Percentiles rank a stretch among this genome's conserved stretches.
Conservation (phyloP, 2,113 vertebrate genomes). For the Oophaga pumilio region DNA sequence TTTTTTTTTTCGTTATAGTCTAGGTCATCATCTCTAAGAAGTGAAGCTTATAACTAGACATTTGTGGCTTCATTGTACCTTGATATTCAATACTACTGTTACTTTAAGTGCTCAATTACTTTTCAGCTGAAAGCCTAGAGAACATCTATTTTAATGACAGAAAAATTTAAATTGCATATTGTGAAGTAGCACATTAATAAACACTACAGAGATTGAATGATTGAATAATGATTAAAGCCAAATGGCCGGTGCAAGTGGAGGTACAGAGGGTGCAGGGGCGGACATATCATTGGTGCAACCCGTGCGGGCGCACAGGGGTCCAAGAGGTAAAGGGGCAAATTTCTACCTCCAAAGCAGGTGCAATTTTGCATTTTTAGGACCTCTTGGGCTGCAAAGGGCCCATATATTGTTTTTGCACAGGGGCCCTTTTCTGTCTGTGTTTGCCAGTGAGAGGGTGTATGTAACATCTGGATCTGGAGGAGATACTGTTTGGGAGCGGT, state of each 20-base stretch:
- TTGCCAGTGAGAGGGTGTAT: too few species aligned
- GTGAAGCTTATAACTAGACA: neutral
- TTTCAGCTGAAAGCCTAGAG: slow-evolving; percentile 22
- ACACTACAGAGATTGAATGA: slow-evolving; percentile 17
- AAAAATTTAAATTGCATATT: slow-evolving; percentile 31
- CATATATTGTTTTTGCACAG: too few species aligned
- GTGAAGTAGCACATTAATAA: slow-evolving; percentile 19
- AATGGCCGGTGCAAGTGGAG: slow-evolving; percentile 10
- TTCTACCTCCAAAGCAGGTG: too few species aligned
- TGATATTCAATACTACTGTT: slow-evolving; percentile 22
- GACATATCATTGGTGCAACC: slow-evolving; percentile 3
- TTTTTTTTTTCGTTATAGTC: neutral
- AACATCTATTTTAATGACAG: slow-evolving; percentile 22
- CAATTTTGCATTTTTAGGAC: too few species aligned
- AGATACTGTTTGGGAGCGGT: neutral
- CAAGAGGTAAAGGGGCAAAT: too few species aligned
- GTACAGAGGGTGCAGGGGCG: slow-evolving; percentile 13
- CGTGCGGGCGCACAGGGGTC: too few species aligned
- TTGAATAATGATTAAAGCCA: slow-evolving; percentile 42
- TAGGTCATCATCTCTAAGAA: neutral
- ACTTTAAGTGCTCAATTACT: slow-evolving; percentile 28
- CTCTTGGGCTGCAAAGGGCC: too few species aligned
- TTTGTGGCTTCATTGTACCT: neutral
- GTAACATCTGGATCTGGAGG: slow-evolving; percentile 5
- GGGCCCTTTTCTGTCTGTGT: too few species aligned